Conservation (phyloP, 2,797 vertebrate species). For the Zalophus californianus region DNA sequence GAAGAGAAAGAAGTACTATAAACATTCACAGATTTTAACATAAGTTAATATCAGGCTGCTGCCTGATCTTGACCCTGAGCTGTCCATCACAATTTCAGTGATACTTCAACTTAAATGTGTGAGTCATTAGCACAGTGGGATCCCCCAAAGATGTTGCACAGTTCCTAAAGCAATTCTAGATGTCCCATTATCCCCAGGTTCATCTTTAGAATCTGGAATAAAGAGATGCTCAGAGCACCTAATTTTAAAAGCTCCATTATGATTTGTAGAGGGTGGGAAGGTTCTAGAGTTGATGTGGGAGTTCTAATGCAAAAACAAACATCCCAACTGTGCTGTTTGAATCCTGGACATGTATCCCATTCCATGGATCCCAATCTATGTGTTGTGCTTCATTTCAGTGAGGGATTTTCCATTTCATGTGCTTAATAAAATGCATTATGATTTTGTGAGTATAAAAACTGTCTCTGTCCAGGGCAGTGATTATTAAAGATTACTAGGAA, state of each 20-base stretch:
- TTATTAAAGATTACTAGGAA: neutral
- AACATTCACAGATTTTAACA: neutral
- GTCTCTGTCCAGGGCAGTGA: neutral
- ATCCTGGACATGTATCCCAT: neutral
- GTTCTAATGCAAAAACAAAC: neutral
- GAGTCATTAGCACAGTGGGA: neutral
- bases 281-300: neutral
- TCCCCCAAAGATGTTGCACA: neutral
- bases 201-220: neutral
- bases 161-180: neutral
- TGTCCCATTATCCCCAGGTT: neutral
- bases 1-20: neutral
- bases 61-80: neutral
- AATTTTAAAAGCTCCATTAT: conserved; percentile 29
- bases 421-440: neutral
- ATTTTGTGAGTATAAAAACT: neutral
- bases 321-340: neutral
- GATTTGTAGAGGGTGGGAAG: neutral
- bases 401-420: neutral
- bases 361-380: neutral
- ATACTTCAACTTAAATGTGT: neutral
- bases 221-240: neutral
- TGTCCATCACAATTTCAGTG: neutral
- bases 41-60: neutral
- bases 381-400: neutral